Evolutionary conservation across 2,113 vertebrate genomes (phyloP).

Genomic region (Alosa alosa): DNA sequence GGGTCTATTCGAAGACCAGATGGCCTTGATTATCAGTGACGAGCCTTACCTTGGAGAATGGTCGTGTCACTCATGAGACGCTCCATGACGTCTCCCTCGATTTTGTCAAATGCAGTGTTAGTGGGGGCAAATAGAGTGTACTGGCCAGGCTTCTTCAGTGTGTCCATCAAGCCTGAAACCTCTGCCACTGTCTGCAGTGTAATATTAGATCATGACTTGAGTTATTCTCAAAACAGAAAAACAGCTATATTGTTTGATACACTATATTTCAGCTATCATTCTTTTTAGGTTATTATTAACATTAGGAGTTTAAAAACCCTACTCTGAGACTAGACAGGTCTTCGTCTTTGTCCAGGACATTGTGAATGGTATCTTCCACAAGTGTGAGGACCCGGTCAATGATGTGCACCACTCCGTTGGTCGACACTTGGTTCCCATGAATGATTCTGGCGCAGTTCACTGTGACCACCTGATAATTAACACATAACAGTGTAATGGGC

Average conservation of each 20-base stretch:
- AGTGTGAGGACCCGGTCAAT: slow-evolving; percentile 86
- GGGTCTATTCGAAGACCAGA: neutral
- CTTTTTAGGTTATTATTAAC: neutral
- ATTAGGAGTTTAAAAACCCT: slow-evolving; percentile 43
- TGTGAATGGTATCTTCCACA: slow-evolving; percentile 79
- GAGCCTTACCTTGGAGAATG: slow-evolving; percentile 79
- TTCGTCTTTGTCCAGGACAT: slow-evolving; percentile 77
- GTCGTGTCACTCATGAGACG: slow-evolving; percentile 81
- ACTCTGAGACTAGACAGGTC: slow-evolving; percentile 84
- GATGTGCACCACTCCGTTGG: slow-evolving; percentile 93
- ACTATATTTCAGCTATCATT: neutral
- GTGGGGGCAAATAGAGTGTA: slow-evolving; percentile 94
- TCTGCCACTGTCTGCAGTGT: slow-evolving; percentile 69
- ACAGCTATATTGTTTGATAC: neutral
- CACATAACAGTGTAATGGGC: neutral
- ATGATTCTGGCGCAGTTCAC: slow-evolving; percentile 95
- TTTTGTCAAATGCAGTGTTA: slow-evolving; percentile 82
- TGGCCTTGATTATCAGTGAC: neutral
- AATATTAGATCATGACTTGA: neutral
- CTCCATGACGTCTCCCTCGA: slow-evolving; percentile 75
- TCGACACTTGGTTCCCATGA: slow-evolving; percentile 92
- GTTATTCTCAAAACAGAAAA: neutral
- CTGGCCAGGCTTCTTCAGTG: slow-evolving; percentile 81
- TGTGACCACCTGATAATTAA: slow-evolving; percentile 83
- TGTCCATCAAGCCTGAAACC: slow-evolving; percentile 75